Base-by-base conservation (phyloP, 2,113 vertebrate species). In the Labeo rohita region DNA sequence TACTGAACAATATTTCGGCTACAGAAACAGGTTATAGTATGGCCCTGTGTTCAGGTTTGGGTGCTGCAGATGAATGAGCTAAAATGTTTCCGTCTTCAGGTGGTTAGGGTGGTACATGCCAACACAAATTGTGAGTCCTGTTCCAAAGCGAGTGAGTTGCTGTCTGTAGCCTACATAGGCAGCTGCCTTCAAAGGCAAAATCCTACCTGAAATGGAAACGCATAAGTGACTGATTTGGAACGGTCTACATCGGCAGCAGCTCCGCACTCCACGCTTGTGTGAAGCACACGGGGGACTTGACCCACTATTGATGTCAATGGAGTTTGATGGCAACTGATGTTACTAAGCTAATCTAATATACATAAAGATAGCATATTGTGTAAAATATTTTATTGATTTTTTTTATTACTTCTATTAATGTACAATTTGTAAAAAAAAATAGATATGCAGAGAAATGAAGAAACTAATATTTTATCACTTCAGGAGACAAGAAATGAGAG, bases 401-500 rank as follows among this genome's bases (percentile, higher is more conserved):
- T 43, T 47, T 73, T 59, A 21, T 18, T 39, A 72, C 11, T 45
- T 45, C 8, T 4, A 68, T 36, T 39, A 18, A 56, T 18, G 18
- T 39, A 4, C 3, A 11, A 28, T 28, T 23, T 34, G 6, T 34
- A 66, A 13, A 9, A 66, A 66, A 66, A 66, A 66, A 66, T 0
- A 73, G 15, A 47, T n/a, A n/a, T 45, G 45, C 21, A 79, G 16
- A 78, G 9, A 78, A 21, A 54, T 8, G n/a, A 3, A 54, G 8
- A 36, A n/a, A 12, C 18, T 4, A 61, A 61, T 79, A 18, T n/a
- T 73, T 72, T 49, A 49, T 49, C 12, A 49, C 11, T 74, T 74
- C 9, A 61, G 21, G n/a, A 23, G 39, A 80, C 18, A 68, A 75
- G 23, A 87, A 49, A 83, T n/a, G 6, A 52, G 52, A 68, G 74